phyloP scores from a whole-genome alignment of 2,797 vertebrate species.

The Malacoraja senta region DNA sequence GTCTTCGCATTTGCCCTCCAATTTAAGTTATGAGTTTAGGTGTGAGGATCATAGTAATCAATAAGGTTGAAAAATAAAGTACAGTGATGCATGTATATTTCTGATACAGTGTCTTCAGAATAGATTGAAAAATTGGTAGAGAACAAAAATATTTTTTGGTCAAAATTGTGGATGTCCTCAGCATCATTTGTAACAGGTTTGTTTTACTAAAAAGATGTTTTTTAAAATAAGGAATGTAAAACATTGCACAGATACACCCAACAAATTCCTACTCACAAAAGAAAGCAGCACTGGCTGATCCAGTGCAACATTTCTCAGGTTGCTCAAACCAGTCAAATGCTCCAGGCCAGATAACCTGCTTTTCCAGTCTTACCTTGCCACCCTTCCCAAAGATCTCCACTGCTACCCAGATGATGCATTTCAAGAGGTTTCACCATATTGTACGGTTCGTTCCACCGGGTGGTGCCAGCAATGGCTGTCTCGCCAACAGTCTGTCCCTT shows the following conservation, averaged over 20 bases:
- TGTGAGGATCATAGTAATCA: too few species aligned
- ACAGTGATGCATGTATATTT: not conserved
- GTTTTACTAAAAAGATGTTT: not conserved
- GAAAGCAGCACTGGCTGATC: not conserved
- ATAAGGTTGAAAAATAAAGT: not conserved
- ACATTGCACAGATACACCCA: not conserved
- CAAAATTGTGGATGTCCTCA: not conserved
- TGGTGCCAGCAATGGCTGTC: too few species aligned
- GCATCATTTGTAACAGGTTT: not conserved
- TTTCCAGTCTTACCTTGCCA: constrained; percentile 55
- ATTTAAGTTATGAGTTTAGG: too few species aligned
- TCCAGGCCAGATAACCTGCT: not conserved
- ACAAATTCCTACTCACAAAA: not conserved
- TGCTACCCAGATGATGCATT: constrained; percentile 61
- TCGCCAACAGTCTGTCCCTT: too few species aligned
- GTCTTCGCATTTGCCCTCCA: not conserved
- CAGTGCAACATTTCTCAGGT: constrained; percentile 12
- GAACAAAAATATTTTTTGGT: not conserved
- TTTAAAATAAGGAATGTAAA: not conserved
- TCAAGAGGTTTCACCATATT: constrained; percentile 64
- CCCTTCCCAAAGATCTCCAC: constrained; percentile 65
- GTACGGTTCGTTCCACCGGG: constrained; percentile 47
- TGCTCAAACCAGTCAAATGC: not conserved
- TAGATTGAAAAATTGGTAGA: not conserved
- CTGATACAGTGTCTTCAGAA: not conserved